phyloP scores from a whole-genome alignment of 2,888 invertebrate species.

The Cremastobaeus sp. region DNA sequence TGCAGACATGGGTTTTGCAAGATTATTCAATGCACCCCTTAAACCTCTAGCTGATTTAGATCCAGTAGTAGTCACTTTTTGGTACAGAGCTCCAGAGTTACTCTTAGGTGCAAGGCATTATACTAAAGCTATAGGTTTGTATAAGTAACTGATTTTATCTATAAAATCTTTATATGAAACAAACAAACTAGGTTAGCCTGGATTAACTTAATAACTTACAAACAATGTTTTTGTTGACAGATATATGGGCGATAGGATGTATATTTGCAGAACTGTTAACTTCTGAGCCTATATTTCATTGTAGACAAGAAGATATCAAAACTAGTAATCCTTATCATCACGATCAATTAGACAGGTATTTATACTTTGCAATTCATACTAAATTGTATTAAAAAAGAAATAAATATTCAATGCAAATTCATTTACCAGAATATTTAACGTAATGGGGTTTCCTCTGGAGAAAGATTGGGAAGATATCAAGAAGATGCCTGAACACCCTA shows the following conservation, averaged over 20 bases:
- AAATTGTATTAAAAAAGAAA: background rate
- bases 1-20: conserved; percentile 99
- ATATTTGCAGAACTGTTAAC: conserved; percentile 99
- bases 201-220: background rate
- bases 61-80: conserved; percentile 99
- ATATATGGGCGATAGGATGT: conserved; percentile 99
- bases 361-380: background rate
- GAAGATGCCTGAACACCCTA: conserved; percentile 99
- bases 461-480: conserved; percentile 99
- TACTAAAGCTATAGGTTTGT: conserved; percentile 96
- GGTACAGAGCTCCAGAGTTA: conserved; percentile 99
- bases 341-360: conserved; percentile 92
- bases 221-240: conserved; percentile 78
- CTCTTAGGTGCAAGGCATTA: conserved; percentile 97
- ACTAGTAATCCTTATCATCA: conserved; percentile 99
- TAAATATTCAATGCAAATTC: background rate
- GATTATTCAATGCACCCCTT: conserved; percentile 97
- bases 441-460: conserved; percentile 98
- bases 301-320: conserved; percentile 99
- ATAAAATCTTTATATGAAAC: background rate
- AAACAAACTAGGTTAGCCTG: no score
- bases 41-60: conserved; percentile 98
- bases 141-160: background rate
- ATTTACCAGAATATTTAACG: conserved; percentile 91
- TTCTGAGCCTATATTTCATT: conserved; percentile 99